phyloP scores from a whole-genome alignment of 2,797 vertebrate genomes.

The Dendrocincla fuliginosa region DNA sequence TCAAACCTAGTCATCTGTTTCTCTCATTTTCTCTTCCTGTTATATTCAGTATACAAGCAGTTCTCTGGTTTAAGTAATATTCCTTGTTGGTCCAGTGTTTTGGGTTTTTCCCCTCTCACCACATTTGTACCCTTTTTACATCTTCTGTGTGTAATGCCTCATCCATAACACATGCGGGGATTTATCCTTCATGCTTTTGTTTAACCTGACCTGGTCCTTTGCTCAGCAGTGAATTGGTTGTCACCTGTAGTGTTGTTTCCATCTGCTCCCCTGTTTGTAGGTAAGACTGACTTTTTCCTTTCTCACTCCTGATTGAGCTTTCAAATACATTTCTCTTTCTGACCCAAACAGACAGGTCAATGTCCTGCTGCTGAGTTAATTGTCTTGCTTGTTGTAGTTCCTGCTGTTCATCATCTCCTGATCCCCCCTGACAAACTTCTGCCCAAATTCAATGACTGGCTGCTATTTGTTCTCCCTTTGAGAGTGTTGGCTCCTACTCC shows the following conservation, averaged over 20 bases:
- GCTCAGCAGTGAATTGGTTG: neutral
- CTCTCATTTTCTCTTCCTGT: neutral
- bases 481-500: neutral
- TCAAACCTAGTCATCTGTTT: neutral
- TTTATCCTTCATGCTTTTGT: conserved; percentile 13
- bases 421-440: conserved; percentile 27
- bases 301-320: neutral
- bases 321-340: neutral
- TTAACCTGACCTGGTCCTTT: neutral
- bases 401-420: conserved; percentile 22
- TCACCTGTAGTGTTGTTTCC: neutral
- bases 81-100: neutral
- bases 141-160: neutral
- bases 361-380: conserved; percentile 2
- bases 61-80: neutral
- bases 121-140: neutral
- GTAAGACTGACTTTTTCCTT: neutral
- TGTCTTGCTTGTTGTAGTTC: conserved; percentile 28
- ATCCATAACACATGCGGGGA: neutral
- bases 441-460: conserved; percentile 7
- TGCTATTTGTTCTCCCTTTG: conserved; percentile 28
- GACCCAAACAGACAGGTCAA: neutral
- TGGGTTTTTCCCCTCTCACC: accelerated
- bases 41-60: neutral
- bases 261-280: neutral